Evolutionary conservation across 2,113 vertebrate species (phyloP).

Genomic region (Benitochromis conjunctus): DNA sequence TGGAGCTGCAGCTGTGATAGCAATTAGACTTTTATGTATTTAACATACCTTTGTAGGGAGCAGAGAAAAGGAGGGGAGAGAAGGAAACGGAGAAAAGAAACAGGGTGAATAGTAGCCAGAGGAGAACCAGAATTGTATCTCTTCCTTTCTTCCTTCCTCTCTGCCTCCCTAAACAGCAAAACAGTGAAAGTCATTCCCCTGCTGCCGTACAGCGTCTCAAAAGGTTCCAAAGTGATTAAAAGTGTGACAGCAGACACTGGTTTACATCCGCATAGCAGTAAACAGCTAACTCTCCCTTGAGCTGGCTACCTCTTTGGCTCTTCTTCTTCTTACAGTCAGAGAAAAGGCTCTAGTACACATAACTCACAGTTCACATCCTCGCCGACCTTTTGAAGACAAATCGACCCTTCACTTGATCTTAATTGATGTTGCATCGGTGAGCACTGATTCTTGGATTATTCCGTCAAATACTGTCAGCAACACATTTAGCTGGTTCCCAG

Average conservation of each 20-base stretch:
- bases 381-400: slow-evolving; percentile 39
- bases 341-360: neutral
- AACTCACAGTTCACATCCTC: neutral
- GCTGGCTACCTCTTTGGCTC: neutral
- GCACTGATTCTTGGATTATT: slow-evolving; percentile 20
- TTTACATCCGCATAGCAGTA: slow-evolving; percentile 44
- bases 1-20: slow-evolving; percentile 56
- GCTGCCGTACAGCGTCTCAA: slow-evolving; percentile 16
- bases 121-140: slow-evolving; percentile 52
- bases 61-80: neutral
- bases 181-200: slow-evolving; percentile 47
- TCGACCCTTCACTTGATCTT: slow-evolving; percentile 38
- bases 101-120: slow-evolving; percentile 34
- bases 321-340: neutral
- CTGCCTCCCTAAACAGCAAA: slow-evolving; percentile 49
- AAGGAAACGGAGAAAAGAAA: slow-evolving; percentile 12
- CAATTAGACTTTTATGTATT: slow-evolving; percentile 66
- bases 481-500: slow-evolving; percentile 38
- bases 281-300: slow-evolving; percentile 9
- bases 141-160: slow-evolving; percentile 40
- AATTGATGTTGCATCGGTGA: slow-evolving; percentile 48
- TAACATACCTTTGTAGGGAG: slow-evolving; percentile 52
- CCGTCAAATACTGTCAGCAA: slow-evolving; percentile 37
- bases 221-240: slow-evolving; percentile 54
- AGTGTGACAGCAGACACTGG: slow-evolving; percentile 49